Base-by-base conservation (phyloP, 2,888 invertebrate genomes). In the Perithous albicinctus region DNA sequence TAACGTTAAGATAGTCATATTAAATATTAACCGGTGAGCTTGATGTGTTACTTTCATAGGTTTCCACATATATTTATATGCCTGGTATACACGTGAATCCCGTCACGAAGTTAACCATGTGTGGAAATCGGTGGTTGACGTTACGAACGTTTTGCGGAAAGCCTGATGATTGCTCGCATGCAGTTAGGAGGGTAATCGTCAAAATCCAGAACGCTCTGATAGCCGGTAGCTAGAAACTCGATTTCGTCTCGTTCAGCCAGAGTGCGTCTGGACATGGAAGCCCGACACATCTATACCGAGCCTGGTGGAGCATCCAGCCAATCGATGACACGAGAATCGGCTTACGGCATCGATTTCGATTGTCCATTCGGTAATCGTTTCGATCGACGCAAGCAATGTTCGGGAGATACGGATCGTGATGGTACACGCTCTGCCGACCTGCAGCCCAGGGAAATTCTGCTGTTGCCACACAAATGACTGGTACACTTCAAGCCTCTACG, bases 311-410 rank as follows among this genome's bases (percentile, higher is more conserved):
- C 32, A 29, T 64, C 38, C 20, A 35, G 59, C 18, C 35, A 72
- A 72, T 77, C 69, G 69, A 51, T 61, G 61, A 48, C 48, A 23
- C 61, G 38, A 59, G 61, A 77, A 59, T 69, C 61, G 61, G 76
- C 61, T 63, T 61, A 51, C 48, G 15, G 69, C 48, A 51, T 69
- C 76, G 48, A 77, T 77, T 41, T 61, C 61, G 61, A 69, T 69
- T 61, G 61, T 29, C 51, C 67, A 59, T 26, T 59, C 61, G 18
- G 67, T 69, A 77, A 69, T 77, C 67, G 66, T 77, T 41, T 46
- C 48, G 76, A 43, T 77, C 77, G 54, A 51, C 29, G 51, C 63
- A 10, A 69, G n/a, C n/a, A n/a, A 56, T 23, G 54, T 26, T 20
- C 59, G 12, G 23, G 59, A 43, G 72, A 72, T 72, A 41, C 29